Evolutionary conservation across 1,140 invertebrate genomes (phyloP).

Genomic region (Coenobita brevimanus): DNA sequence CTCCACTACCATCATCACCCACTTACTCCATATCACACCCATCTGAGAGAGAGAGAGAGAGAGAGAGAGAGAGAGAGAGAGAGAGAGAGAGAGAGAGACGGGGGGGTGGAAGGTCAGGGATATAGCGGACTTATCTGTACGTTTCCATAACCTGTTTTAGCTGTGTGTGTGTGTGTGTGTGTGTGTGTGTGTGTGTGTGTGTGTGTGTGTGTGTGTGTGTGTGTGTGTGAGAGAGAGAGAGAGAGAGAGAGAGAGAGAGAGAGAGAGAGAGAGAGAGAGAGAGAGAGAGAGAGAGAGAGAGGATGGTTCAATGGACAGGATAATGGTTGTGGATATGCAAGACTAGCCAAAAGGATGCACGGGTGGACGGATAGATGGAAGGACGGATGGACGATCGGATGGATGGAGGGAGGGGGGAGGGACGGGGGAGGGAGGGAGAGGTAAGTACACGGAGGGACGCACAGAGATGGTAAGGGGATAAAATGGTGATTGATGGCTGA

Average conservation of each 20-base stretch:
- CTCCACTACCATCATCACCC: background rate
- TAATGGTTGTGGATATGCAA: background rate
- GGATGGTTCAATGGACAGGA: background rate
- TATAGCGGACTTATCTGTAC: too few relatives aligned
- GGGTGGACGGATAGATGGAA: background rate
- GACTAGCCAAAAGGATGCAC: background rate
- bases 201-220: background rate
- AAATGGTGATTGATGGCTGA: background rate
- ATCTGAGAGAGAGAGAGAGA: too few relatives aligned
- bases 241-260: background rate
- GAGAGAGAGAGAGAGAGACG: too few relatives aligned
- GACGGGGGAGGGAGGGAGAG: background rate
- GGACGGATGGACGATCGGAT: background rate
- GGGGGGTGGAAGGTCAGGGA: too few relatives aligned
- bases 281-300: conserved; percentile 1
- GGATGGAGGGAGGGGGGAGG: background rate
- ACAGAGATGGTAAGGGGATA: background rate
- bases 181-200: conserved; percentile 2
- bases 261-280: conserved; percentile 11
- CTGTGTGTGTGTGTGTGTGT: conserved; percentile 11
- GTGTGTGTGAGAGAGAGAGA: background rate
- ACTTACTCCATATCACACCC: too few relatives aligned
- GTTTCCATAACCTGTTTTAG: too few relatives aligned
- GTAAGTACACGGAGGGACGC: background rate
- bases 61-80: too few relatives aligned